Percentiles rank a stretch among this genome's conserved stretches.
These are phyloP conservation scores for Agapornis canus DNA, from an alignment of 2,797 vertebrate species.

Conservation along the genomic window DNA sequence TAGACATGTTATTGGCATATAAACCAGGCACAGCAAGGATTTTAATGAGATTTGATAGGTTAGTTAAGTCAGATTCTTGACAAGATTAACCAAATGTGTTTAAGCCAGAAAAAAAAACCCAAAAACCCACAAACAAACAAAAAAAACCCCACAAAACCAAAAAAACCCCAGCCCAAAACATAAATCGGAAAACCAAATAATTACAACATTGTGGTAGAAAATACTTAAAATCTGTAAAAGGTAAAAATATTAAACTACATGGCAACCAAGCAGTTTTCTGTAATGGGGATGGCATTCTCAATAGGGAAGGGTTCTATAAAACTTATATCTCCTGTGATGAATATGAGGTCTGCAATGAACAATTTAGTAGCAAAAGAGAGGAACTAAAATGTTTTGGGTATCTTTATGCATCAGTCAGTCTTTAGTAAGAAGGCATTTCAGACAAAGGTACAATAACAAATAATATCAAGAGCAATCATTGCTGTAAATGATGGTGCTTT, in stretches of 20 bases:
- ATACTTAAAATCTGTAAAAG: background rate
- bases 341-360: background rate
- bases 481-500: background rate
- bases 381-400: background rate
- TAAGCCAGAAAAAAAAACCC: background rate
- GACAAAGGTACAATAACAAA: background rate
- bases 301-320: background rate
- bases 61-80: slow-evolving; percentile 37
- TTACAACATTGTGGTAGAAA: background rate
- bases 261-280: background rate
- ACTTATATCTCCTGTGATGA: background rate
- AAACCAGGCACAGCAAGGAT: background rate
- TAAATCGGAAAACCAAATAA: background rate
- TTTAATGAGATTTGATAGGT: slow-evolving; percentile 46
- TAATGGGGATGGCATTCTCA: background rate
- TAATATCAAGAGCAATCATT: background rate
- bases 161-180: background rate
- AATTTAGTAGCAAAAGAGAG: background rate
- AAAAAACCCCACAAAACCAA: too few species aligned
- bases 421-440: background rate
- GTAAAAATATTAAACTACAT: background rate
- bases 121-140: too few species aligned
- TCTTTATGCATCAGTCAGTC: background rate
- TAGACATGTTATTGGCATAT: slow-evolving; percentile 26
- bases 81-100: background rate